phyloP scores from a whole-genome alignment of 2,113 vertebrate species.

The Pseudorectes ferrugineus region DNA sequence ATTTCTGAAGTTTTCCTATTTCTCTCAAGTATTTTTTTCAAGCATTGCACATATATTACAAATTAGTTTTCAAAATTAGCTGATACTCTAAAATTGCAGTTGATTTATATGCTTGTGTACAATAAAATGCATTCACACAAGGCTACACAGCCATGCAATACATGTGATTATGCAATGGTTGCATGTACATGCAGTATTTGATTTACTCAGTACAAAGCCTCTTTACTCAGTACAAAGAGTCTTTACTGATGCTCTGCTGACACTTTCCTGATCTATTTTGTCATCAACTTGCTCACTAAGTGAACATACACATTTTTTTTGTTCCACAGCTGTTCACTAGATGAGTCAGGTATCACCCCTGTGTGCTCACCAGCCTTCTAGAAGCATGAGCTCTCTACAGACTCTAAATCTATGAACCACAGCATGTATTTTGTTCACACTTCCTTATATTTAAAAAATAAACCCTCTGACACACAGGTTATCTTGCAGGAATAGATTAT shows the following conservation, averaged over 20 bases:
- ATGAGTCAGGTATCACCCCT: not conserved
- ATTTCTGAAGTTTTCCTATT: not conserved
- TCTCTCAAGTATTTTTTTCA: not conserved
- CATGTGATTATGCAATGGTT: not conserved
- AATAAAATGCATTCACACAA: not conserved
- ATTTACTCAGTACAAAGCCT: conserved; percentile 11
- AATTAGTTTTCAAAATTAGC: not conserved
- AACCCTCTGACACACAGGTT: not conserved
- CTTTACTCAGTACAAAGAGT: not conserved
- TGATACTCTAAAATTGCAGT: not conserved
- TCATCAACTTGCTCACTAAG: not conserved
- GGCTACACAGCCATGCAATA: not conserved
- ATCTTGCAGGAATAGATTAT: not conserved
- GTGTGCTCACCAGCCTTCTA: not conserved
- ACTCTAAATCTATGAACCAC: not conserved
- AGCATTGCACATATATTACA: not conserved
- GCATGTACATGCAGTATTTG: not conserved
- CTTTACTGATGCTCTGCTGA: not conserved
- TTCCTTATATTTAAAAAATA: not conserved
- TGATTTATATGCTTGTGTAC: not conserved
- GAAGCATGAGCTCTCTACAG: not conserved
- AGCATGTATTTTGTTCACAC: not conserved
- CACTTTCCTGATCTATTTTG: not conserved
- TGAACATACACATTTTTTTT: not conserved
- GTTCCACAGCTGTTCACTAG: not conserved